phyloP scores from a whole-genome alignment of 2,797 vertebrate species.

The Pelodytes ibericus region DNA sequence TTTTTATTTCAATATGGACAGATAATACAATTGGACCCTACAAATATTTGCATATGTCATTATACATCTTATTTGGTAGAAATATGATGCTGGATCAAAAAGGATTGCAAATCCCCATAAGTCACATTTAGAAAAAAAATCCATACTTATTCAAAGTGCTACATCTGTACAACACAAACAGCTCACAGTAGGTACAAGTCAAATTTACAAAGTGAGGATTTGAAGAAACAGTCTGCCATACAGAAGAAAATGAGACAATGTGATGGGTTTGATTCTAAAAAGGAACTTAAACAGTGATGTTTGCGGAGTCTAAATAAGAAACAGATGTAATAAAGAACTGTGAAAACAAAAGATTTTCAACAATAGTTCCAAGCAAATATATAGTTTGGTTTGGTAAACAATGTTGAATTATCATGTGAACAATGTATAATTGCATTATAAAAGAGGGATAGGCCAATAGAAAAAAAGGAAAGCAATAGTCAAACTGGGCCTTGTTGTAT shows the following conservation, averaged over 20 bases:
- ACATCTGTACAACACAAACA: conserved; percentile 33
- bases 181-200: not conserved
- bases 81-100: conserved; percentile 44
- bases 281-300: conserved; percentile 14
- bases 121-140: conserved; percentile 34
- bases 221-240: not conserved
- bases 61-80: conserved; percentile 13
- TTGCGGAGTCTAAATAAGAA: not conserved
- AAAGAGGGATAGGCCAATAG: no score
- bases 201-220: not conserved
- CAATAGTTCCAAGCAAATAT: no score
- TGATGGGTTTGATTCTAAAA: conserved; percentile 3
- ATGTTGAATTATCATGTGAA: no score
- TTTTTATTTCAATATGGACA: conserved; percentile 20
- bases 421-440: no score
- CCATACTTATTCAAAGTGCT: conserved; percentile 33
- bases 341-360: conserved; percentile 2
- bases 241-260: conserved; percentile 11
- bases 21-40: conserved; percentile 11
- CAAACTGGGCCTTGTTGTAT: no score
- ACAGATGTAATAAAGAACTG: conserved; percentile 4
- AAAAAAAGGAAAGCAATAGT: no score
- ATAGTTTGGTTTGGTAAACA: no score
- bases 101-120: conserved; percentile 35
- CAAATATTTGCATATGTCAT: conserved; percentile 33